Evolutionary conservation across 2,888 invertebrate genomes (phyloP).

Genomic region (Cerceris ruficornis): DNA sequence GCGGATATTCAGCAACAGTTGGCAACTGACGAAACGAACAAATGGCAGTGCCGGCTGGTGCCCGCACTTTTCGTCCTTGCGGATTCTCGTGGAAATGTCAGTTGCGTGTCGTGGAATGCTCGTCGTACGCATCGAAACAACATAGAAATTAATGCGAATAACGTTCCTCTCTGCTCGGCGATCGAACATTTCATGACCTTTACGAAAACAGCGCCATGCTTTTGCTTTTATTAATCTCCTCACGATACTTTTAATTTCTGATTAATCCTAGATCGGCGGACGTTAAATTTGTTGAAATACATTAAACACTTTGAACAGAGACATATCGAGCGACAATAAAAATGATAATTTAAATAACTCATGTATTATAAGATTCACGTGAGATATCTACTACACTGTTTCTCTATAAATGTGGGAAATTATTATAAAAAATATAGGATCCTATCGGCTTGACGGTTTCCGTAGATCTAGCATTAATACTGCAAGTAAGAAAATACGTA

Average conservation of each 20-base stretch:
- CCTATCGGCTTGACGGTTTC: too few relatives aligned
- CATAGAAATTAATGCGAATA: constrained; percentile 14
- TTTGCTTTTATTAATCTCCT: not conserved
- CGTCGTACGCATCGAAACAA: constrained; percentile 30
- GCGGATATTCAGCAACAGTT: constrained; percentile 54
- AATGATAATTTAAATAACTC: too few relatives aligned
- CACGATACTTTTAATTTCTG: not conserved
- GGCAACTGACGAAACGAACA: constrained; percentile 49
- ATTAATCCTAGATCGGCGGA: too few relatives aligned
- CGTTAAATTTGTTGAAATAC: too few relatives aligned
- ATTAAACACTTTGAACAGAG: too few relatives aligned
- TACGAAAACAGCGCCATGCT: not conserved
- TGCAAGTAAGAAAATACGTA: too few relatives aligned
- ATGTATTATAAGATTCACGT: too few relatives aligned
- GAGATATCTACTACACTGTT: too few relatives aligned
- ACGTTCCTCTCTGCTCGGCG: constrained; percentile 2
- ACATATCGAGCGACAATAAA: too few relatives aligned
- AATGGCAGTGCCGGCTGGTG: constrained; percentile 67
- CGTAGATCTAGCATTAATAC: too few relatives aligned
- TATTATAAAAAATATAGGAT: too few relatives aligned
- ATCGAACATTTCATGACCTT: constrained; percentile 20
- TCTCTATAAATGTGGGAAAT: too few relatives aligned
- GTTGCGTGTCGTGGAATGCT: constrained; percentile 45
- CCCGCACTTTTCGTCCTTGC: constrained; percentile 66
- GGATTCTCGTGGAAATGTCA: constrained; percentile 53